phyloP scores from a whole-genome alignment of 2,888 invertebrate species.

The Periphyllus acericola region DNA sequence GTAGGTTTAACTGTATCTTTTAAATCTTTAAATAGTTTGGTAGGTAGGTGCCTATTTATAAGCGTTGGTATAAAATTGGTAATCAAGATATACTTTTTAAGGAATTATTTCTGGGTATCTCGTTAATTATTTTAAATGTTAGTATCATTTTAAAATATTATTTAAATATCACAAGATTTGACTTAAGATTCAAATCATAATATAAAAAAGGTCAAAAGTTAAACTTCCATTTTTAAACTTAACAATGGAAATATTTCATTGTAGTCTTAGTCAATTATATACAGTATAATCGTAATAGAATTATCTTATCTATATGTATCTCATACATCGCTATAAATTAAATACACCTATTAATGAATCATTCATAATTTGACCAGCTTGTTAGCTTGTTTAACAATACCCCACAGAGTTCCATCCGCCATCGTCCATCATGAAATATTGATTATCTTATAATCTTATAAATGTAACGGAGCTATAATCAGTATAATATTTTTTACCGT shows the following conservation, averaged over 20 bases:
- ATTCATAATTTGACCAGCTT: not conserved
- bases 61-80: not conserved
- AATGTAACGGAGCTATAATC: not conserved
- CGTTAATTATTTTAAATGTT: not conserved
- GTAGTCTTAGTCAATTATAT: not conserved
- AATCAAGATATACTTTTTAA: not conserved
- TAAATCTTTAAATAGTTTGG: not conserved
- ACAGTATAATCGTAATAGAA: not conserved
- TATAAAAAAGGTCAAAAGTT: not conserved
- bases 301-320: not conserved
- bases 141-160: not conserved
- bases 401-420: not conserved
- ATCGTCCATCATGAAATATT: not conserved
- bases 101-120: not conserved
- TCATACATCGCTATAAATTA: not conserved
- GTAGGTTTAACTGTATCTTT: not conserved
- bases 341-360: not conserved
- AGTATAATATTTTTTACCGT: not conserved
- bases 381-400: not conserved
- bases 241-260: slow-evolving; percentile 16
- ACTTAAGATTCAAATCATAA: not conserved
- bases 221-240: slow-evolving; percentile 2
- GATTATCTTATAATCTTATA: not conserved
- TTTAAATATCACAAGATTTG: not conserved
- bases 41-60: not conserved